Conservation (phyloP, 2,113 vertebrate species). For the Agelaius phoeniceus region DNA sequence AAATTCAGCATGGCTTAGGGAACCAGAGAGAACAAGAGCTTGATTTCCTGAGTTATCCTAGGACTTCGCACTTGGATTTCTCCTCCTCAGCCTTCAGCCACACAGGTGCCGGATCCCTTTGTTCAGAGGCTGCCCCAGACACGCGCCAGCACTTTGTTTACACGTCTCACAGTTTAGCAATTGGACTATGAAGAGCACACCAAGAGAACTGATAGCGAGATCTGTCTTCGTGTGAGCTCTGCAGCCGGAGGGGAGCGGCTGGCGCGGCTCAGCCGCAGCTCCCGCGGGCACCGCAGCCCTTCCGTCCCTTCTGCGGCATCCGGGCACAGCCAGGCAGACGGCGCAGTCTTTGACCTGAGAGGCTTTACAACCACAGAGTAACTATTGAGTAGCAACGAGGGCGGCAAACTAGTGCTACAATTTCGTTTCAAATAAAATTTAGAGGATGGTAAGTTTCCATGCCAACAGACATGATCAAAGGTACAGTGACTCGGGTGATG, state of each 20-base stretch:
- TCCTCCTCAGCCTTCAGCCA: slow-evolving; percentile 9
- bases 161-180: background rate
- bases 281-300: background rate
- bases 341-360: slow-evolving; percentile 48
- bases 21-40: slow-evolving; percentile 44
- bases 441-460: slow-evolving; percentile 29
- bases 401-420: slow-evolving; percentile 48
- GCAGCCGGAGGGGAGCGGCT: background rate
- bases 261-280: background rate
- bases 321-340: background rate
- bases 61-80: background rate
- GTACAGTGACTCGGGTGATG: slow-evolving; percentile 49
- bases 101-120: slow-evolving; percentile 1
- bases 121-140: slow-evolving; percentile 1
- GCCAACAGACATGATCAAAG: slow-evolving; percentile 47
- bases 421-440: slow-evolving; percentile 8
- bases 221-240: background rate
- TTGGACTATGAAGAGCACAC: background rate
- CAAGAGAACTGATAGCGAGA: background rate
- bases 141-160: background rate
- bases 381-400: background rate
- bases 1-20: slow-evolving; percentile 60
- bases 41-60: slow-evolving; percentile 70
- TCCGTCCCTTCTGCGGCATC: background rate
- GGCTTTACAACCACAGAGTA: slow-evolving; percentile 52